Base-by-base conservation (phyloP, 2,888 invertebrate genomes). In the Biston betularia region DNA sequence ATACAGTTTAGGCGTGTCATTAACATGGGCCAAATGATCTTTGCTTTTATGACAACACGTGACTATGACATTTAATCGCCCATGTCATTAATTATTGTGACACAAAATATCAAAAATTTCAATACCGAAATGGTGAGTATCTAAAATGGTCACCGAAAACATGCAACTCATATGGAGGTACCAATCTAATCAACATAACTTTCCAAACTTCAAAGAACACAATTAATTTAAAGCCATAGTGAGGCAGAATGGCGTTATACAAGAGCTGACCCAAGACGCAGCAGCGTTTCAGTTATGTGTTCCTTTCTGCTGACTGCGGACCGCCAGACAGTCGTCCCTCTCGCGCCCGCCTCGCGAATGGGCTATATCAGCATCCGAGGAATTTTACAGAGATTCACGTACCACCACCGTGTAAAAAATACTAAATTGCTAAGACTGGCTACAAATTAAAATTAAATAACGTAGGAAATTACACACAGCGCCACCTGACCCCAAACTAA, bases 241-340 rank as follows among this genome's bases (percentile, higher is more conserved):
- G 53, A 56, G 62, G 62, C 49, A 58, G 62, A 62, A 75, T 66
- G 69, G 75, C 68, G 74, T 73, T 71, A 74, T 75, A 70, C 76
- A 75, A 74, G 69, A 77, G 76, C 75, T 75, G 73, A 75, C 76
- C 77, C 72, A 75, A 76, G 77, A 77, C 76, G 79, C 80, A 80
- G 79, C 79, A 75, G 77, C 81, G 82, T 79, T 83, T 85, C 83
- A 85, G 87, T 86, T 87, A 86, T 89, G 87, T 89, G 87, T 89
- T 91, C 88, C 90, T 90, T 93, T 91, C 90, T 90, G 93, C 93
- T 92, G 93, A 92, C 87, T 90, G 83, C 82, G 88, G 87, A 87
- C 85, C 86, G 86, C 84, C 86, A 91, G 89, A 88, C 89, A 85
- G 90, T 86, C 89, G 88, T 87, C 87, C 81, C 86, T 83, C 89